Conservation (phyloP, 2,113 vertebrate genomes). For the Telmatochromis sp. region DNA sequence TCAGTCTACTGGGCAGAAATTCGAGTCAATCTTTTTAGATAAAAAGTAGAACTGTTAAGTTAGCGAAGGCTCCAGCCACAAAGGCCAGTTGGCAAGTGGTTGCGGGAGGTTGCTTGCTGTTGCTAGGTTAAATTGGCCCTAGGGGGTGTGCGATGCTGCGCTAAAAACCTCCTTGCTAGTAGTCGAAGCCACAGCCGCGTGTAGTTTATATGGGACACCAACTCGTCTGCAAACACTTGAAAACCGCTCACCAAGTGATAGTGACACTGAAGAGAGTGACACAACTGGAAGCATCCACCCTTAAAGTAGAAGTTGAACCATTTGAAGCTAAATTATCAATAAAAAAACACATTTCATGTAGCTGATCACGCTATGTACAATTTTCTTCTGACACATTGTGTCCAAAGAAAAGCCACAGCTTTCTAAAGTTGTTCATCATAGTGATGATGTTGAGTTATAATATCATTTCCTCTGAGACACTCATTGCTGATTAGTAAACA, state of each 20-base stretch:
- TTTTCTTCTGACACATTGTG: not conserved
- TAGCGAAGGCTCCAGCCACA: not conserved
- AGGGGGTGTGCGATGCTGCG: not conserved
- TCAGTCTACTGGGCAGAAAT: not conserved
- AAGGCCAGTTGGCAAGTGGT: not conserved
- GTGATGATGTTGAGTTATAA: not conserved
- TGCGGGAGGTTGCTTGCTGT: not conserved
- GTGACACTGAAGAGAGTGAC: not conserved
- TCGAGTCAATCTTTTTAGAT: accelerated
- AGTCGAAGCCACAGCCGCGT: accelerated
- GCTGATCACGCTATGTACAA: too few relatives aligned
- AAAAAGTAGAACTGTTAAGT: not conserved
- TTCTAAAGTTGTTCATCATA: not conserved
- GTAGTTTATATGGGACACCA: not conserved
- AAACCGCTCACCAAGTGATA: not conserved
- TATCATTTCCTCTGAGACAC: not conserved
- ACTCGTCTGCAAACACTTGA: not conserved
- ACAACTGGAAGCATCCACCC: not conserved
- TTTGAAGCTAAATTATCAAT: not conserved
- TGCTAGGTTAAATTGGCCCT: not conserved
- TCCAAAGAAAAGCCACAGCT: not conserved
- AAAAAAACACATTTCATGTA: too few relatives aligned
- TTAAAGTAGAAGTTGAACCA: not conserved
- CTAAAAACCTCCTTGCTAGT: not conserved
- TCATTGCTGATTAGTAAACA: not conserved